These are phyloP conservation scores for Hydrolagus colliei DNA, from an alignment of 2,797 vertebrate species.

Conservation along the genomic window DNA sequence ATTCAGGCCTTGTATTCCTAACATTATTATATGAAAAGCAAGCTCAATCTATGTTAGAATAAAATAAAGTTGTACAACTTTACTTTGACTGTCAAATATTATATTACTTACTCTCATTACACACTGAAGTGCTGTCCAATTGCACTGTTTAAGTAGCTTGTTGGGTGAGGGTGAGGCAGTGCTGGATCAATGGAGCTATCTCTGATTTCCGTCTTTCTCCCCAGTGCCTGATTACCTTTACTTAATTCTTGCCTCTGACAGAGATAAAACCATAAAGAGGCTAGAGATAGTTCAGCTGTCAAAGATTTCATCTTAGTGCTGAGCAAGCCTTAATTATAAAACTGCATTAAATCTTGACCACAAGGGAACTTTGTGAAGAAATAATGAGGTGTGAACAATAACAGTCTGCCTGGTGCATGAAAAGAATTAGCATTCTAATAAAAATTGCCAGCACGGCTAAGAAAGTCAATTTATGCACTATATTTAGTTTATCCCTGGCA, in stretches of 20 bases:
- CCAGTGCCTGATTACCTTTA: background rate
- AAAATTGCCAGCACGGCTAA: background rate
- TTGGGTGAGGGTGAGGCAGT: background rate
- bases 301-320: background rate
- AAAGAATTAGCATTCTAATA: too few species aligned
- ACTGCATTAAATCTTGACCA: too few species aligned
- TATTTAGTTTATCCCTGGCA: background rate
- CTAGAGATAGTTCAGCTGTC: background rate
- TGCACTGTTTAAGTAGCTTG: background rate
- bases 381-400: too few species aligned
- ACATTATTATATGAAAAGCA: too few species aligned
- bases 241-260: background rate
- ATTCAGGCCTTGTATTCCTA: too few species aligned
- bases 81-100: background rate
- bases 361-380: too few species aligned
- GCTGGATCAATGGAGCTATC: background rate
- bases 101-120: background rate
- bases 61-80: too few species aligned
- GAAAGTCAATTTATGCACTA: background rate
- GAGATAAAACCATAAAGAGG: background rate
- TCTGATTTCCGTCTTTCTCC: background rate
- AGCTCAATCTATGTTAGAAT: too few species aligned
- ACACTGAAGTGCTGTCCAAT: background rate
- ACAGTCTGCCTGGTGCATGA: too few species aligned
- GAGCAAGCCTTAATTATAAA: background rate